phyloP scores from a whole-genome alignment of 2,888 invertebrate genomes.

The Acleris holmiana region DNA sequence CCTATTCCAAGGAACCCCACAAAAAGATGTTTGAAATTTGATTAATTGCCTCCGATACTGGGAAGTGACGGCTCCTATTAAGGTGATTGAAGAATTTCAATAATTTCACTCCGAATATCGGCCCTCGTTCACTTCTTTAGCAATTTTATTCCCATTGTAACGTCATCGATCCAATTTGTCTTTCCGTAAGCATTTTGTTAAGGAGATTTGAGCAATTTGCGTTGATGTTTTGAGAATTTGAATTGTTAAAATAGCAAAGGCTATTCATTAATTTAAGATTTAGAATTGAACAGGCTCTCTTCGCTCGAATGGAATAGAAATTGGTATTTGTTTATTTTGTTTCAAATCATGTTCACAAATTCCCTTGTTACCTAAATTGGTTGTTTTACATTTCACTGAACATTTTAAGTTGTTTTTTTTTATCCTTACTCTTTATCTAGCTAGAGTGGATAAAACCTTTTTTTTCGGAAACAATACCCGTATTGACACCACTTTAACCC shows the following conservation, averaged over 20 bases:
- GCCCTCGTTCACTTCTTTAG: constrained; percentile 9
- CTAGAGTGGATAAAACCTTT: too few relatives aligned
- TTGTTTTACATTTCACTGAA: too few relatives aligned
- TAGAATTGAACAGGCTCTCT: too few relatives aligned
- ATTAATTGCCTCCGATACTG: constrained; percentile 29
- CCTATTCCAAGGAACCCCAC: constrained; percentile 1
- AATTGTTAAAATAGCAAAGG: neutral
- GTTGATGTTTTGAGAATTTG: constrained; percentile 9
- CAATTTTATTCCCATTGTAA: constrained; percentile 24
- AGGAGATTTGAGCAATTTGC: constrained; percentile 20
- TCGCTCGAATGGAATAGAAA: too few relatives aligned
- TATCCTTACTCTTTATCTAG: too few relatives aligned
- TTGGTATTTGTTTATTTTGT: neutral
- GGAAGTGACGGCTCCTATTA: constrained; percentile 29
- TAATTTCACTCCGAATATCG: constrained; percentile 28
- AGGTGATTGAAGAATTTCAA: constrained; percentile 36
- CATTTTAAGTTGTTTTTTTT: too few relatives aligned
- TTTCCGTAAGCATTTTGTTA: constrained; percentile 6
- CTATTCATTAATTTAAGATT: neutral
- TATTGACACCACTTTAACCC: too few relatives aligned
- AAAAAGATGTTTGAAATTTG: constrained; percentile 31
- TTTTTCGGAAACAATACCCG: too few relatives aligned
- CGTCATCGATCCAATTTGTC: constrained; percentile 32
- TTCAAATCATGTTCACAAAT: neutral
- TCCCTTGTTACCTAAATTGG: neutral